Evolutionary conservation across 2,888 invertebrate species (phyloP).

Genomic region (Ephialtes manifestator): DNA sequence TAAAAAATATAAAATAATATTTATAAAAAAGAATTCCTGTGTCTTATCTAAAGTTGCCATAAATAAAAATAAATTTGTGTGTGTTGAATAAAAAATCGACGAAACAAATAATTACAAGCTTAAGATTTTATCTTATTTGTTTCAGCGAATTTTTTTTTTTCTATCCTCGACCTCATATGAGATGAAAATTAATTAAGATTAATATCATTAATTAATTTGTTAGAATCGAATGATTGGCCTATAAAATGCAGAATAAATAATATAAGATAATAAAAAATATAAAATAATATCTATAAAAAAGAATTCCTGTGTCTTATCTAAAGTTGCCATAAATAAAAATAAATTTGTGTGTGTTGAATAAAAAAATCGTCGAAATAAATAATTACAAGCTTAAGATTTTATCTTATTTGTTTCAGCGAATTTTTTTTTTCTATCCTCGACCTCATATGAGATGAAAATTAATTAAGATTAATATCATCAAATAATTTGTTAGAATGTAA

Average conservation of each 20-base stretch:
- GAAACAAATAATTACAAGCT: neutral
- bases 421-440: conserved; percentile 17
- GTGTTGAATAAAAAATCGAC: too few relatives aligned
- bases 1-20: too few relatives aligned
- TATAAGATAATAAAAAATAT: too few relatives aligned
- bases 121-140: neutral
- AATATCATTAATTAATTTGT: too few relatives aligned
- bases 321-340: too few relatives aligned
- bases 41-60: too few relatives aligned
- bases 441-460: neutral
- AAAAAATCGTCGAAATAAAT: too few relatives aligned
- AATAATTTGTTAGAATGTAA: too few relatives aligned
- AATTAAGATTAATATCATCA: neutral
- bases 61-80: too few relatives aligned
- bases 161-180: neutral
- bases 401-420: neutral
- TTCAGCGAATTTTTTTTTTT: neutral
- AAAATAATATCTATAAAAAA: neutral
- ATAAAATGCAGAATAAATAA: too few relatives aligned
- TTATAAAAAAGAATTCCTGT: neutral
- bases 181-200: neutral
- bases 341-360: too few relatives aligned
- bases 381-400: neutral
- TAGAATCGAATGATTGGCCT: too few relatives aligned
- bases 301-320: neutral